Percentiles rank a stretch among this genome's conserved stretches.
Conservation (phyloP, 2,888 invertebrate species). For the Xestia xanthographa region DNA sequence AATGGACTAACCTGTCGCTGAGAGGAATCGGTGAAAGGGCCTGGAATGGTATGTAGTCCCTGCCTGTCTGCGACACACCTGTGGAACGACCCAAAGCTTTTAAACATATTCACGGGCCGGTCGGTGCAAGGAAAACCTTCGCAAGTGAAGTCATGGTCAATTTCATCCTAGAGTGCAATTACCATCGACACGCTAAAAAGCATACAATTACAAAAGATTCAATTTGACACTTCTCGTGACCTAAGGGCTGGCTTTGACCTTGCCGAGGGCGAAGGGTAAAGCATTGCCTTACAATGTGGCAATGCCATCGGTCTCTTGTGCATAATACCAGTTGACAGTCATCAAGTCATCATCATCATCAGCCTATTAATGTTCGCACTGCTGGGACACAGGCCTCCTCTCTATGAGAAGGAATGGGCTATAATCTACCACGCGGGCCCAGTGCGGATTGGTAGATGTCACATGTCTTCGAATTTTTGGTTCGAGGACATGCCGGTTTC, state of each 20-base stretch:
- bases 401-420: too few species aligned
- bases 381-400: too few species aligned
- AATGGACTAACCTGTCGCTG: conserved; percentile 81
- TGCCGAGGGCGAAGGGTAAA: neutral
- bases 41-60: conserved; percentile 76
- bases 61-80: conserved; percentile 80
- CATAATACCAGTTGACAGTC: too few species aligned
- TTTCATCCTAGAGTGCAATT: neutral
- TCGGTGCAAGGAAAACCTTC: neutral
- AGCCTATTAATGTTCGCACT: too few species aligned
- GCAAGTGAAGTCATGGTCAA: neutral
- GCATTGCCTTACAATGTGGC: neutral
- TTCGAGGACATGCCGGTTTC: too few species aligned
- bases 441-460: too few species aligned
- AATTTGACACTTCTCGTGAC: neutral
- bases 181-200: neutral
- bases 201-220: neutral
- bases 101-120: neutral
- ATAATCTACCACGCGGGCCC: too few species aligned
- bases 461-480: too few species aligned
- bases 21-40: conserved; percentile 80
- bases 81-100: conserved; percentile 32
- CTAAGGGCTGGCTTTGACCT: neutral
- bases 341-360: too few species aligned
- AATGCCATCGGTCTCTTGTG: neutral